A percentile compares a stretch with the other conserved stretches of the same genome.
These are phyloP conservation scores for Odontamblyopus rebecca DNA, from an alignment of 2,797 vertebrate genomes.

Conservation along the genomic window DNA sequence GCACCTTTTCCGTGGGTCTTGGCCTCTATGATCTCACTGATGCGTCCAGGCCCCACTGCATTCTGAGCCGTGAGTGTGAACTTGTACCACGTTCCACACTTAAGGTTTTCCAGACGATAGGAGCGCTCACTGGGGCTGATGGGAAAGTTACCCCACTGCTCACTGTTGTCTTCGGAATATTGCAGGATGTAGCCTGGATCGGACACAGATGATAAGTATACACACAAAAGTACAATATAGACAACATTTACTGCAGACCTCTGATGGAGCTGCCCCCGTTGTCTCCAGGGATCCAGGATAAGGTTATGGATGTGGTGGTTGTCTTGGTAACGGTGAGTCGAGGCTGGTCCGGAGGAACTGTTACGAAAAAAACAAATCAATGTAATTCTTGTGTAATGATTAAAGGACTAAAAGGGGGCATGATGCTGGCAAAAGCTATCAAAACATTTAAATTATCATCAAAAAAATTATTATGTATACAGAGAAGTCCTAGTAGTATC, in stretches of 20 bases:
- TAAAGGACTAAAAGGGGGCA: too few species aligned
- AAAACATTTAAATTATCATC: too few species aligned
- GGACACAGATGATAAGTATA: background rate
- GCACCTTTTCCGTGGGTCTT: conserved; percentile 97
- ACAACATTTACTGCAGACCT: conserved; percentile 74
- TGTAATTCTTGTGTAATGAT: too few species aligned
- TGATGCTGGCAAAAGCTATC: too few species aligned
- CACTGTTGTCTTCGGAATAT: conserved; percentile 98
- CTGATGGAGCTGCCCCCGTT: conserved; percentile 98
- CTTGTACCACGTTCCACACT: conserved; percentile 99
- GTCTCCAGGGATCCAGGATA: conserved; percentile 98
- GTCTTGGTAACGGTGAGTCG: conserved; percentile 98
- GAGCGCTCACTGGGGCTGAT: conserved; percentile 97
- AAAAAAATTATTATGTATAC: too few species aligned
- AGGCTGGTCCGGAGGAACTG: conserved; percentile 97
- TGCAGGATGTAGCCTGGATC: conserved; percentile 92
- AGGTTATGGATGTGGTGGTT: conserved; percentile 95
- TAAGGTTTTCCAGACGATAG: conserved; percentile 92
- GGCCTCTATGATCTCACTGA: conserved; percentile 98
- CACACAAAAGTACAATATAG: background rate
- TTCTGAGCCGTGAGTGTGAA: conserved; percentile 98
- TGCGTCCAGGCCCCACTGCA: conserved; percentile 94
- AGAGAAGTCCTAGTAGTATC: too few species aligned
- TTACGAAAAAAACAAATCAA: conserved; percentile 14
- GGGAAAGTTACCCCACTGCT: conserved; percentile 97